phyloP scores from a whole-genome alignment of 2,888 invertebrate species.

The Pimpla rufipes region DNA sequence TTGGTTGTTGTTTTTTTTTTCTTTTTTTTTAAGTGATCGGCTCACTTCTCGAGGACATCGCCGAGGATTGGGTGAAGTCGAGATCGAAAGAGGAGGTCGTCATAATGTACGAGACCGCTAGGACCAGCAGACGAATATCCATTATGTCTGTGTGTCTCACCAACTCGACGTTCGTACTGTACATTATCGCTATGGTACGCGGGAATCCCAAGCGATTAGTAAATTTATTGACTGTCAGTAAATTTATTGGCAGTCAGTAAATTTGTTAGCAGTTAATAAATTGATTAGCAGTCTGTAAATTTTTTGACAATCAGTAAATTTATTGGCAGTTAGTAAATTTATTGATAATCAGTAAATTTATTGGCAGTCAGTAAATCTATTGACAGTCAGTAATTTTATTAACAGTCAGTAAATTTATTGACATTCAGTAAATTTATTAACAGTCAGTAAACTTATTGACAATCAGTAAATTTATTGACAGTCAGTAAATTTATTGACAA shows the following conservation, averaged over 20 bases:
- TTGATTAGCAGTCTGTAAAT: too few relatives aligned
- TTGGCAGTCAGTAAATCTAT: too few relatives aligned
- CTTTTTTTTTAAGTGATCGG: conserved; percentile 24
- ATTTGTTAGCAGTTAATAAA: too few relatives aligned
- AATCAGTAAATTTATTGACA: not conserved
- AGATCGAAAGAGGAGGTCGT: conserved; percentile 47
- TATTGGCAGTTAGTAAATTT: not conserved
- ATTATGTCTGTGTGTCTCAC: conserved; percentile 71
- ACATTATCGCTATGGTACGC: conserved; percentile 41
- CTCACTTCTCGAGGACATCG: conserved; percentile 33
- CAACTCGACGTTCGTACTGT: conserved; percentile 60
- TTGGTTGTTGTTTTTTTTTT: not conserved
- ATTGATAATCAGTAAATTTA: too few relatives aligned
- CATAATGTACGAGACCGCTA: conserved; percentile 68
- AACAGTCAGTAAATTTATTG: not conserved
- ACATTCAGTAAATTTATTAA: not conserved
- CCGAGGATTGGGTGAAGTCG: conserved; percentile 58
- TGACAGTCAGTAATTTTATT: not conserved
- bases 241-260: not conserved
- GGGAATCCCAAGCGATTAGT: not conserved
- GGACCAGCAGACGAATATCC: conserved; percentile 68
- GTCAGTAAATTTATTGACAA: not conserved
- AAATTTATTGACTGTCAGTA: not conserved
- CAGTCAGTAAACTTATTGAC: not conserved
- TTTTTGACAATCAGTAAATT: not conserved